Conservation (phyloP, 2,797 vertebrate genomes). For the Etheostoma nigrum region DNA sequence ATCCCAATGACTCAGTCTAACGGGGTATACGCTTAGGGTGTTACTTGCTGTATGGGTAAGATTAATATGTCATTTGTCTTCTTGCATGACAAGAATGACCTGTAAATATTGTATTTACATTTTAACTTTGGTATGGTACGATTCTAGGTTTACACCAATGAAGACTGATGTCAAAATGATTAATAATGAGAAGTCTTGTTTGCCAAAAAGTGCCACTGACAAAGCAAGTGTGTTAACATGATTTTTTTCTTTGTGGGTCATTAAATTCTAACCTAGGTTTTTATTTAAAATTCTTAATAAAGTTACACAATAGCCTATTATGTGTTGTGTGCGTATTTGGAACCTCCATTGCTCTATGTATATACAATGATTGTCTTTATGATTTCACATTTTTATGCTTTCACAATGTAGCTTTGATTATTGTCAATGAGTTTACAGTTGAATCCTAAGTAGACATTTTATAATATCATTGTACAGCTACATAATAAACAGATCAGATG, state of each 20-base stretch:
- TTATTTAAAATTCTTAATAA: neutral
- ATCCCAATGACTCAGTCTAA: slow-evolving; percentile 20
- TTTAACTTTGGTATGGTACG: neutral
- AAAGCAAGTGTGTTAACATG: neutral
- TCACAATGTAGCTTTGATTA: neutral
- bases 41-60: neutral
- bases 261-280: neutral
- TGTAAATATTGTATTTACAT: slow-evolving; percentile 12
- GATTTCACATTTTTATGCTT: neutral
- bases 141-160: neutral
- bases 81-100: neutral
- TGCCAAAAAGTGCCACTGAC: neutral
- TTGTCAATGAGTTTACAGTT: neutral
- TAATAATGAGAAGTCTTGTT: neutral
- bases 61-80: neutral
- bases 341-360: neutral
- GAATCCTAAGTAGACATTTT: too few relatives aligned
- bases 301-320: neutral
- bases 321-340: neutral
- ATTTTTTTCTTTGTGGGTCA: neutral
- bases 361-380: neutral
- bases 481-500: neutral
- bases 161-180: neutral
- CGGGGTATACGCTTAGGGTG: neutral
- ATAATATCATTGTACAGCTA: neutral